These are phyloP conservation scores for Apteryx owenii DNA, from an alignment of 2,113 vertebrate genomes.

Conservation along the genomic window DNA sequence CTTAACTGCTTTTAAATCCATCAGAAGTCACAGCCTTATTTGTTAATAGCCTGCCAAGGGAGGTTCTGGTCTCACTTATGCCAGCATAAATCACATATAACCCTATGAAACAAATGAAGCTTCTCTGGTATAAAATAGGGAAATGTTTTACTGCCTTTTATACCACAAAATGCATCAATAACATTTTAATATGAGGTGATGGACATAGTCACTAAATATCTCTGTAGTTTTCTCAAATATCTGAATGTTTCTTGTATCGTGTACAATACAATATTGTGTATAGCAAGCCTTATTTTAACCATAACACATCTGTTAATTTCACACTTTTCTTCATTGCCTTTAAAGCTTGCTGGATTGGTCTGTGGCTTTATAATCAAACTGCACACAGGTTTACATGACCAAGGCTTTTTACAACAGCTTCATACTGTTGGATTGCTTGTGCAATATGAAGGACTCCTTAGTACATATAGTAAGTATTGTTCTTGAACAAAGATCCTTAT, in stretches of 20 bases:
- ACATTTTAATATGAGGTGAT: background rate
- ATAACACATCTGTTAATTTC: background rate
- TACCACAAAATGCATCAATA: background rate
- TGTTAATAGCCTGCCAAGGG: background rate
- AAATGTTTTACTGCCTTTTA: background rate
- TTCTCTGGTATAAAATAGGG: background rate
- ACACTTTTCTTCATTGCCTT: background rate
- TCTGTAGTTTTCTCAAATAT: background rate
- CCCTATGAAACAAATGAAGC: background rate
- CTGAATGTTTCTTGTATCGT: background rate
- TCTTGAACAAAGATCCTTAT: background rate
- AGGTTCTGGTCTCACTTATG: background rate
- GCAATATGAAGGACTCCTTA: slow-evolving; percentile 97
- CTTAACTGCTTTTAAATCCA: background rate
- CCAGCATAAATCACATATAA: background rate
- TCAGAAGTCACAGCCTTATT: background rate
- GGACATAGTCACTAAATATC: background rate
- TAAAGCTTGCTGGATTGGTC: slow-evolving; percentile 90
- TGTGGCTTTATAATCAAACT: slow-evolving; percentile 94
- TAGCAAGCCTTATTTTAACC: background rate
- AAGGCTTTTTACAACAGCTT: slow-evolving; percentile 91
- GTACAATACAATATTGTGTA: background rate
- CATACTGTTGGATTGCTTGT: slow-evolving; percentile 90
- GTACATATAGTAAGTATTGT: slow-evolving; percentile 92
- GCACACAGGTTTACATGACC: slow-evolving; percentile 89